Conservation (phyloP, 2,797 vertebrate genomes). For the Paedocypris micromegethes region DNA sequence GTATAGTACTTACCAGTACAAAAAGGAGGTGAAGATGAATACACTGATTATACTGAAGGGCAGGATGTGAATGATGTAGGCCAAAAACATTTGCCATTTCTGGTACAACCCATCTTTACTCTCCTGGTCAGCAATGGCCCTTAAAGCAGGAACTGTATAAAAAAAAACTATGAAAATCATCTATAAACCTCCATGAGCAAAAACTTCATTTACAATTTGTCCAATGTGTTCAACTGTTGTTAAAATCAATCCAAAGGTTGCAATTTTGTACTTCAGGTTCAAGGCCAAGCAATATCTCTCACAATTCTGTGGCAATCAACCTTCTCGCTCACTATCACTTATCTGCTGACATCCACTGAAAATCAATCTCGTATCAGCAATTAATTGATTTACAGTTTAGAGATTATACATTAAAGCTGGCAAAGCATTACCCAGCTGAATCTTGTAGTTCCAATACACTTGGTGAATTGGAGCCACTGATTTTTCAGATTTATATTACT, state of each 20-base stretch:
- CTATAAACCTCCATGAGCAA: background rate
- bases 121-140: conserved; percentile 88
- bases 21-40: conserved; percentile 76
- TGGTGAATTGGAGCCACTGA: too few relatives aligned
- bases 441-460: too few relatives aligned
- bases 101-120: conserved; percentile 90
- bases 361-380: conserved; percentile 13
- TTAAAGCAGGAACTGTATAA: conserved; percentile 77
- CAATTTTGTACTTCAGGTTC: conserved; percentile 31
- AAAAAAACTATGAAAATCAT: background rate
- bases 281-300: conserved; percentile 43
- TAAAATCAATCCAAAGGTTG: too few relatives aligned
- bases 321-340: background rate
- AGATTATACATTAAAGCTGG: too few relatives aligned
- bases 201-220: background rate
- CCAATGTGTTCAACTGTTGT: too few relatives aligned
- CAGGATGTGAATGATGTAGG: conserved; percentile 84
- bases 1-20: conserved; percentile 78
- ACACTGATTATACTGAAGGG: conserved; percentile 86
- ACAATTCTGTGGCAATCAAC: conserved; percentile 1
- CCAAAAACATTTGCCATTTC: conserved; percentile 94
- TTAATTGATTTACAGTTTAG: background rate
- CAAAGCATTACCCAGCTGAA: too few relatives aligned
- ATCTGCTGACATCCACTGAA: background rate
- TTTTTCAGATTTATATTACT: too few relatives aligned